Conservation (phyloP, 2,888 invertebrate genomes). For the Trisateles emortualis region DNA sequence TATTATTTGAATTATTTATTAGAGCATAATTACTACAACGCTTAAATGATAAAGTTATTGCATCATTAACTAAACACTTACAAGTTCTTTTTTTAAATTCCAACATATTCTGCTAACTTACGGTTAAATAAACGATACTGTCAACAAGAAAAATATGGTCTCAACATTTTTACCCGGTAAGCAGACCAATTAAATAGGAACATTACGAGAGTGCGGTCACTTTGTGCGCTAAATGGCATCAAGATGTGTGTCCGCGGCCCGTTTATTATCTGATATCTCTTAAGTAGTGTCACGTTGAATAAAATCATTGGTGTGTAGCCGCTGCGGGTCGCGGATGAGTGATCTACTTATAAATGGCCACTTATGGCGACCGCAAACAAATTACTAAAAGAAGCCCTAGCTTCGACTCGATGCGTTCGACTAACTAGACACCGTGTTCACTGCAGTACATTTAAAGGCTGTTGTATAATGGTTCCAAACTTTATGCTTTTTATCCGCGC, state of each 20-base stretch:
- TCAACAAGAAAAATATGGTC: slow-evolving; percentile 42
- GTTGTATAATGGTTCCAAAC: slow-evolving; percentile 33
- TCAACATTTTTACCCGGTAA: slow-evolving; percentile 50
- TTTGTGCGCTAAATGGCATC: slow-evolving; percentile 70
- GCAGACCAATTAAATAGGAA: slow-evolving; percentile 71
- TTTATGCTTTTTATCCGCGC: slow-evolving; percentile 5
- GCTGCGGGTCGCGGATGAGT: slow-evolving; percentile 61
- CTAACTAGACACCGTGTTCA: slow-evolving; percentile 55
- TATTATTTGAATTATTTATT: no score
- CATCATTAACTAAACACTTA: no score
- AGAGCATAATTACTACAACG: no score
- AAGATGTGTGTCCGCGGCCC: slow-evolving; percentile 68
- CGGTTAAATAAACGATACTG: slow-evolving; percentile 38
- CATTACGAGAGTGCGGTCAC: slow-evolving; percentile 55
- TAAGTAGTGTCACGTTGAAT: slow-evolving; percentile 78
- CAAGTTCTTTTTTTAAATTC: no score
- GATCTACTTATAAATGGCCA: slow-evolving; percentile 76
- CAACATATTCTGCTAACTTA: slow-evolving; percentile 10
- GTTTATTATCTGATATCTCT: slow-evolving; percentile 75
- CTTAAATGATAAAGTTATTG: no score
- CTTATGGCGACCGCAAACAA: slow-evolving; percentile 72
- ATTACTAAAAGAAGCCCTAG: slow-evolving; percentile 63
- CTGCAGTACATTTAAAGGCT: slow-evolving; percentile 40
- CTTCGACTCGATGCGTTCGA: slow-evolving; percentile 45
- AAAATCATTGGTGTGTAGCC: slow-evolving; percentile 67